phyloP scores from a whole-genome alignment of 2,888 invertebrate species.

The Bembecia ichneumoniformis region DNA sequence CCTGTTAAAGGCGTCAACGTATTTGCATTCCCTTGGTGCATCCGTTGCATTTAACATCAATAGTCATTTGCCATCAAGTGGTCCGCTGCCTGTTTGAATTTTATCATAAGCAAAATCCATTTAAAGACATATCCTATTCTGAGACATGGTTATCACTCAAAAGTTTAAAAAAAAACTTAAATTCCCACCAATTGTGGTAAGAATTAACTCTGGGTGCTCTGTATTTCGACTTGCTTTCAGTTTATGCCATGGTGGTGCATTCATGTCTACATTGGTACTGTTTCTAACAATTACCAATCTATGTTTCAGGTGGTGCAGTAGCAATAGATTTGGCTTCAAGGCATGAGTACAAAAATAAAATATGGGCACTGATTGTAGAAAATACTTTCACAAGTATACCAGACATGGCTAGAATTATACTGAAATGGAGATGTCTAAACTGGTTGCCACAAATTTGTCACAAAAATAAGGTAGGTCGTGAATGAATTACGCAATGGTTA shows the following conservation, averaged over 20 bases:
- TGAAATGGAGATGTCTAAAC: constrained; percentile 79
- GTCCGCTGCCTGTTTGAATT: too few relatives aligned
- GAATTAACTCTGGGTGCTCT: too few relatives aligned
- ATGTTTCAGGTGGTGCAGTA: constrained; percentile 84
- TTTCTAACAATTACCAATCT: too few relatives aligned
- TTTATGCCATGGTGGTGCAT: background rate
- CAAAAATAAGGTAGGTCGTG: constrained; percentile 86
- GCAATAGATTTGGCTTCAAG: constrained; percentile 89
- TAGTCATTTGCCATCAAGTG: too few relatives aligned
- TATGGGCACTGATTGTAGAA: constrained; percentile 91
- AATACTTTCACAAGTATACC: constrained; percentile 97
- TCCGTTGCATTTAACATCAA: too few relatives aligned
- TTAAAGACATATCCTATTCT: too few relatives aligned
- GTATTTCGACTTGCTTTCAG: background rate
- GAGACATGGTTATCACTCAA: too few relatives aligned
- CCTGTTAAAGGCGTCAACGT: too few relatives aligned
- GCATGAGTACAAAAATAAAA: constrained; percentile 80
- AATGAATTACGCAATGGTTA: background rate
- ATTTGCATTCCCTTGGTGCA: too few relatives aligned
- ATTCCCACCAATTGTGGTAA: too few relatives aligned
- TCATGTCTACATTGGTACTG: constrained; percentile 1
- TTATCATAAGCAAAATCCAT: too few relatives aligned
- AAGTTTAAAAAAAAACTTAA: too few relatives aligned
- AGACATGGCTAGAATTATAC: constrained; percentile 88
- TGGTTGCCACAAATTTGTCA: constrained; percentile 87